Conservation (phyloP, 2,888 invertebrate genomes). For the Lutraria lutraria region DNA sequence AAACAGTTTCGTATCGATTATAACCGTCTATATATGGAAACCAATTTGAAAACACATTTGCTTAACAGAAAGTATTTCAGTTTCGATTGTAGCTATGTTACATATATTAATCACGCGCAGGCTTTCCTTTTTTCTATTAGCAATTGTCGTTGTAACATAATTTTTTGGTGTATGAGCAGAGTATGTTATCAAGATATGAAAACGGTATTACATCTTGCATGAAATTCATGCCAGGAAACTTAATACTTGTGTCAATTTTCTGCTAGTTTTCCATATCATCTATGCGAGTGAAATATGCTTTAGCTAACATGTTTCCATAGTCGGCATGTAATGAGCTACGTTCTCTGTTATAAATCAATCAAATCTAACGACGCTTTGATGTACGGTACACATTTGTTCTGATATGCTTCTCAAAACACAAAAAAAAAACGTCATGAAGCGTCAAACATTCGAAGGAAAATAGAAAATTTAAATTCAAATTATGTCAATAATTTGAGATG, state of each 20-base stretch:
- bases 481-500: not conserved
- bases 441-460: not conserved
- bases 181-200: not conserved
- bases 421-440: not conserved
- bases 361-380: not conserved
- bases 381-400: not conserved
- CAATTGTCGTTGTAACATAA: not conserved
- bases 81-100: constrained; percentile 8
- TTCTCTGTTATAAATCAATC: constrained; percentile 8
- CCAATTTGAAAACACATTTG: constrained; percentile 17
- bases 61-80: not conserved
- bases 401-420: not conserved
- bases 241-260: not conserved
- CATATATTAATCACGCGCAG: not conserved
- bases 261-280: not conserved
- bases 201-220: not conserved
- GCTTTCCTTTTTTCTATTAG: not conserved
- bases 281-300: not conserved
- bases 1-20: not conserved
- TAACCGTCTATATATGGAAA: constrained; percentile 2
- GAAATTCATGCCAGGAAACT: not conserved
- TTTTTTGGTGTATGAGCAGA: not conserved
- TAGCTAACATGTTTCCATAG: not conserved
- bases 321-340: not conserved
- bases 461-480: constrained; percentile 1